These are phyloP conservation scores for Ardeotis arabs DNA, from an alignment of 2,113 vertebrate species.

Conservation along the genomic window DNA sequence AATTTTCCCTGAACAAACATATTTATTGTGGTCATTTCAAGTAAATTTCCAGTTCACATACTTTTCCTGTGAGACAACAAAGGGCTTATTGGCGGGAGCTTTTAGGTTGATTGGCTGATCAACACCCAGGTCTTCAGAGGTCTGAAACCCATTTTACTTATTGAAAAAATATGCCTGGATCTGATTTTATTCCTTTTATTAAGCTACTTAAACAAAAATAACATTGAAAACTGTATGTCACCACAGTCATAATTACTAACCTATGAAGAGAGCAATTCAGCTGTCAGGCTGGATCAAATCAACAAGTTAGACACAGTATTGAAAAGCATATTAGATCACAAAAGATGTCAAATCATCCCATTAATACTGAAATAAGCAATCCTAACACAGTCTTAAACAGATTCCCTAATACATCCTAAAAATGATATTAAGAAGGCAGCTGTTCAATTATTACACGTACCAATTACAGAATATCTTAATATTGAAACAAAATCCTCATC, in stretches of 20 bases:
- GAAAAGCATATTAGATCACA: background rate
- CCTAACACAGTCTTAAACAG: background rate
- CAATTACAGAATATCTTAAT: background rate
- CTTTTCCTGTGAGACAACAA: background rate
- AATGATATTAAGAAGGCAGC: background rate
- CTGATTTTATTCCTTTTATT: slow-evolving; percentile 21
- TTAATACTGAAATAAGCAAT: slow-evolving; percentile 27
- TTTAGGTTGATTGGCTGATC: slow-evolving; percentile 8
- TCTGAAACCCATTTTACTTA: slow-evolving; percentile 18
- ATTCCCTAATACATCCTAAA: background rate
- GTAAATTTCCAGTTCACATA: slow-evolving; percentile 18
- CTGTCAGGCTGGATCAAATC: slow-evolving; percentile 28
- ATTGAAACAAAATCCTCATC: background rate
- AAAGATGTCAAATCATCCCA: background rate
- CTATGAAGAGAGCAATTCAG: slow-evolving; percentile 1
- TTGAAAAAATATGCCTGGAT: background rate
- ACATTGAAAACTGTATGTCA: slow-evolving; percentile 6
- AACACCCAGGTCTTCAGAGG: background rate
- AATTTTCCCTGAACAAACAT: slow-evolving; percentile 63
- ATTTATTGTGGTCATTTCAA: slow-evolving; percentile 50
- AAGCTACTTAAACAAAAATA: slow-evolving; percentile 26
- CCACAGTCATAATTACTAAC: slow-evolving; percentile 31
- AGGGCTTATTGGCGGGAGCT: background rate
- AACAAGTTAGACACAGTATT: slow-evolving; percentile 12
- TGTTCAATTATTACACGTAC: accelerated